Conservation (phyloP, 2,797 vertebrate species). For the Bufotes viridis region DNA sequence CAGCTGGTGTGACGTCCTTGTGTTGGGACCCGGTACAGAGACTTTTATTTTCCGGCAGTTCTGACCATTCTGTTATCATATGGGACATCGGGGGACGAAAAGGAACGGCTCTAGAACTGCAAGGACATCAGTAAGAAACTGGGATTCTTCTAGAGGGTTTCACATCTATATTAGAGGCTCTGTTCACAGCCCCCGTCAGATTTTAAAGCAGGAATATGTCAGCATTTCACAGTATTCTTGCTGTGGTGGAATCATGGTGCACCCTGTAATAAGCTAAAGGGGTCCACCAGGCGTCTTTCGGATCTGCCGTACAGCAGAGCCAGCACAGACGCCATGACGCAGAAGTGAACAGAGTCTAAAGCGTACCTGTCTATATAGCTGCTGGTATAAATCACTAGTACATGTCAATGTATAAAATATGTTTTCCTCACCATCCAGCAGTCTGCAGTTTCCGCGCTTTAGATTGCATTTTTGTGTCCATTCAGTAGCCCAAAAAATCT, state of each 20-base stretch:
- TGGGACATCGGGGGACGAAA: conserved; percentile 99
- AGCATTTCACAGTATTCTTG: not conserved
- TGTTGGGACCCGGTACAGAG: conserved; percentile 95
- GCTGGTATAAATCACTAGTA: too few relatives aligned
- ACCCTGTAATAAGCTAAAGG: not conserved
- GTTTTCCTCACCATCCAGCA: too few relatives aligned
- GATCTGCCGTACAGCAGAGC: not conserved
- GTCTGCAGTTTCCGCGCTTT: too few relatives aligned
- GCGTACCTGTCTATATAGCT: too few relatives aligned
- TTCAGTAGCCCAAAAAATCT: too few relatives aligned
- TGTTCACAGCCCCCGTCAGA: not conserved
- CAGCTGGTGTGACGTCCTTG: conserved; percentile 92
- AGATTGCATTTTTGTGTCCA: too few relatives aligned
- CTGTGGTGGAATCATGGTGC: not conserved
- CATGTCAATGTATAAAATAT: too few relatives aligned
- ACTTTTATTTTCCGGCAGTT: conserved; percentile 94
- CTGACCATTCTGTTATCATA: conserved; percentile 98
- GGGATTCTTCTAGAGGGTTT: not conserved
- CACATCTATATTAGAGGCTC: not conserved
- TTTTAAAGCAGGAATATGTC: not conserved
- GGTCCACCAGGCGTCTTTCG: not conserved
- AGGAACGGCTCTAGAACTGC: conserved; percentile 96
- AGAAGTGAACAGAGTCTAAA: too few relatives aligned
- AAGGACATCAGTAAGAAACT: conserved; percentile 92
- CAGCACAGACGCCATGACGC: too few relatives aligned